A percentile compares a stretch with the other conserved stretches of the same genome.
These are phyloP conservation scores for Plutomurus gul DNA, from an alignment of 1,140 invertebrate species.

Conservation along the genomic window DNA sequence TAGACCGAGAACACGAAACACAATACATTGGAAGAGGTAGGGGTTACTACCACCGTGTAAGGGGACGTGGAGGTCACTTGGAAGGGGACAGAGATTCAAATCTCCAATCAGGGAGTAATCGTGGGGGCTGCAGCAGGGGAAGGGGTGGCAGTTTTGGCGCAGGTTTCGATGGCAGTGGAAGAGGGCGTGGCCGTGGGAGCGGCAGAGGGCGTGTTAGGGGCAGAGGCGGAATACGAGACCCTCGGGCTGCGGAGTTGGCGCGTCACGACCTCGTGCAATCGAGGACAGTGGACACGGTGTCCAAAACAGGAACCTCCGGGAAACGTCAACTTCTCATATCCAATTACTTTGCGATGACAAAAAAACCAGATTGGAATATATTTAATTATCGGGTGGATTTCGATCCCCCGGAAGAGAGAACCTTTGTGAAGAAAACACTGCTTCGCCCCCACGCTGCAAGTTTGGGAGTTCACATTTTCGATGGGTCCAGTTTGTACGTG, in stretches of 20 bases:
- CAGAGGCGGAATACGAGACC: not conserved
- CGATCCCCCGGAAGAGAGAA: conserved; percentile 71
- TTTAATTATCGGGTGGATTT: conserved; percentile 84
- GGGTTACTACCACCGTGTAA: not conserved
- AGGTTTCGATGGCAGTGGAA: not conserved
- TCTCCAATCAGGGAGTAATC: not conserved
- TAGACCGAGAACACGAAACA: not conserved
- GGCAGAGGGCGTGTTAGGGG: not conserved
- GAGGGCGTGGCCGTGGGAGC: conserved; percentile 16
- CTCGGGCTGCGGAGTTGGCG: not conserved
- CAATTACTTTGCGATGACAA: conserved; percentile 76
- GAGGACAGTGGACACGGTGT: not conserved
- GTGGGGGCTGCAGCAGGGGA: not conserved
- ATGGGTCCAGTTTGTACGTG: conserved; percentile 62
- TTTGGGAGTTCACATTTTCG: conserved; percentile 65
- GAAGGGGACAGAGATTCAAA: not conserved
- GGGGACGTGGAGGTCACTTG: not conserved
- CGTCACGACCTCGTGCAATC: conserved; percentile 30
- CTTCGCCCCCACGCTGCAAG: conserved; percentile 63
- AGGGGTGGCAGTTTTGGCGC: not conserved
- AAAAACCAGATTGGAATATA: conserved; percentile 69
- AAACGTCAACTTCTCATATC: conserved; percentile 62
- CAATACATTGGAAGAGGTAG: not conserved
- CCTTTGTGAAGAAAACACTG: conserved; percentile 65
- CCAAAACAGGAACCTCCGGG: not conserved